Conservation (phyloP, 2,888 invertebrate genomes). For the Psylliodes chrysocephalus region DNA sequence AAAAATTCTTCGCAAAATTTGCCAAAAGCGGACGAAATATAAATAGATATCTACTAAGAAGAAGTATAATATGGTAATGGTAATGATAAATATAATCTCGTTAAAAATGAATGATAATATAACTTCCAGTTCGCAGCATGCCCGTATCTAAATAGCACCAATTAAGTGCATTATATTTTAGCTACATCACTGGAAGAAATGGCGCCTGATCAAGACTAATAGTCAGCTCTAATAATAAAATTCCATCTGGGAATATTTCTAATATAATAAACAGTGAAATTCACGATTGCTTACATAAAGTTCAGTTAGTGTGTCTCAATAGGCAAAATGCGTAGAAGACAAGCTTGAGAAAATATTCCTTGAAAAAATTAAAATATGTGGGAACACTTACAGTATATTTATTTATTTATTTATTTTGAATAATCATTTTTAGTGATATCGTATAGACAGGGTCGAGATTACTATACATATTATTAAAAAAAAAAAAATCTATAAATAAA, state of each 20-base stretch:
- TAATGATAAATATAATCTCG: constrained; percentile 28
- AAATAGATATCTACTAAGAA: not conserved
- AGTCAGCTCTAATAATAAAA: constrained; percentile 26
- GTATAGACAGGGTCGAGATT: no score
- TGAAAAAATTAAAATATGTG: no score
- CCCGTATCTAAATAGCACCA: constrained; percentile 31
- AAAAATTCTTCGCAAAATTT: no score
- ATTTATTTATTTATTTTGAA: no score
- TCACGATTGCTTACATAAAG: not conserved
- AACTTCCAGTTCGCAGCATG: constrained; percentile 32
- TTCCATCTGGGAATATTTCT: constrained; percentile 26
- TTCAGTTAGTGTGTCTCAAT: not conserved
- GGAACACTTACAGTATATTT: no score
- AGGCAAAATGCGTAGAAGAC: not conserved
- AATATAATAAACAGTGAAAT: constrained; percentile 19
- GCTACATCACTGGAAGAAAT: constrained; percentile 33
- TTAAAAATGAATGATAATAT: constrained; percentile 34
- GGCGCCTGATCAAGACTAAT: constrained; percentile 36
- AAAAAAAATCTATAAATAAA: no score
- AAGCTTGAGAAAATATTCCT: not conserved
- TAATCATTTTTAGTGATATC: no score
- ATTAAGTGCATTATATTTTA: constrained; percentile 35
- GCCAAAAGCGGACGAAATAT: no score
- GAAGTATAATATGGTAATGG: not conserved
- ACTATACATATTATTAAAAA: no score